phyloP scores from a whole-genome alignment of 2,888 invertebrate species.

The Drosophila mayaguana region DNA sequence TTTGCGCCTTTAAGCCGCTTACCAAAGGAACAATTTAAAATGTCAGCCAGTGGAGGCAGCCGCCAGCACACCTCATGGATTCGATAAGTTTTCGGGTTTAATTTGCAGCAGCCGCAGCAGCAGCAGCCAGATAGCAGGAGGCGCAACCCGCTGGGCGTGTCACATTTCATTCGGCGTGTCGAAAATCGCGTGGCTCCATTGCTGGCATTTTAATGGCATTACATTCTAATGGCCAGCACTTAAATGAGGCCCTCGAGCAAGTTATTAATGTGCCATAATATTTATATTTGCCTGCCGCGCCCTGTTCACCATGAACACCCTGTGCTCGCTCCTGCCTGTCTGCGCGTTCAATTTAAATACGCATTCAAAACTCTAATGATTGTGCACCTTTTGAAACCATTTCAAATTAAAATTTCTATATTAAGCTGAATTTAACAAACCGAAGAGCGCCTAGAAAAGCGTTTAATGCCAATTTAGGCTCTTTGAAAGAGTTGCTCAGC shows the following conservation, averaged over 20 bases:
- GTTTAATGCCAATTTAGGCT: conserved; percentile 8
- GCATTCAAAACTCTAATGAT: conserved; percentile 18
- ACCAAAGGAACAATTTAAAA: conserved; percentile 24
- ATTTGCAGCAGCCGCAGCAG: conserved; percentile 52
- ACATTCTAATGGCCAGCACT: conserved; percentile 47
- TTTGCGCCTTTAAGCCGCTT: conserved; percentile 27
- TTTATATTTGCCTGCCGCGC: conserved; percentile 39
- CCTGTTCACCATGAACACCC: conserved; percentile 2
- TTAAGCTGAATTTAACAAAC: conserved; percentile 3
- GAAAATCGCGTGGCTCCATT: conserved; percentile 61
- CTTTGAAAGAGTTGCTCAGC: background rate
- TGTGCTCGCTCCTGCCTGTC: background rate
- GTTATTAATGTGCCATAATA: conserved; percentile 71
- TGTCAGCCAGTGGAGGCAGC: conserved; percentile 13
- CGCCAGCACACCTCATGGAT: conserved; percentile 6
- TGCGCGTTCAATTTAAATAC: conserved; percentile 45
- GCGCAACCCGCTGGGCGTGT: conserved; percentile 39
- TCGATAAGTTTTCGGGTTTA: conserved; percentile 37
- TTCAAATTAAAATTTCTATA: conserved; percentile 30
- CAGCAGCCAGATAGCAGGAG: conserved; percentile 3
- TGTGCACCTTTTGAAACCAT: conserved; percentile 18
- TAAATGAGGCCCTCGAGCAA: conserved; percentile 23
- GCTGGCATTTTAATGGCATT: conserved; percentile 64
- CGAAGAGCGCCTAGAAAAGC: background rate
- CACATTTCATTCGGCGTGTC: conserved; percentile 62